Conservation (phyloP, 1,140 invertebrate species). For the Brachionus paranguensis region DNA sequence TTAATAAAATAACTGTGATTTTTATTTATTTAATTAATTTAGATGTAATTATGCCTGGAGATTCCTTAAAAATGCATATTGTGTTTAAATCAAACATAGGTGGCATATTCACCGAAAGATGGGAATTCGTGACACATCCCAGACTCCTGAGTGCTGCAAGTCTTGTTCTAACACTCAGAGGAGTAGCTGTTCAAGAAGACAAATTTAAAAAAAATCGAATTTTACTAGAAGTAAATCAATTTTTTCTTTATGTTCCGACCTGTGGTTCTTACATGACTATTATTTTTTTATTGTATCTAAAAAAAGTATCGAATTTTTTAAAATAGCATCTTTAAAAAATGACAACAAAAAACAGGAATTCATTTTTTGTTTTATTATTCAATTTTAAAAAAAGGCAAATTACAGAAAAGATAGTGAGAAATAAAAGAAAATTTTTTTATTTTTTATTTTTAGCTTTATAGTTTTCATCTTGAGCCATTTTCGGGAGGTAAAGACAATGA, state of each 20-base stretch:
- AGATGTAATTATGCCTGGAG: constrained; percentile 54
- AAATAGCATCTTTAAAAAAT: no score
- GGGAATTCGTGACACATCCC: constrained; percentile 52
- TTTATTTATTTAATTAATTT: not conserved
- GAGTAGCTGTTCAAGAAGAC: constrained; percentile 52
- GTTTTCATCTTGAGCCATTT: no score
- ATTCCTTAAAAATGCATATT: constrained; percentile 52
- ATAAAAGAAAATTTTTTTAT: no score
- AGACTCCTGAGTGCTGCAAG: constrained; percentile 50
- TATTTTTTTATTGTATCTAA: no score
- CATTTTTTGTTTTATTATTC: no score
- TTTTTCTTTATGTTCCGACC: not conserved
- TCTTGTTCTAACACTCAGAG: constrained; percentile 50
- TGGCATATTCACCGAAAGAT: constrained; percentile 54
- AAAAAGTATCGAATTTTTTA: no score
- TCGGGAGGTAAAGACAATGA: no score
- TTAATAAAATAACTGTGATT: not conserved
- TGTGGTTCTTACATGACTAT: no score
- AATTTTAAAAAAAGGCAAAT: no score
- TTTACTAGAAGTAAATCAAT: constrained; percentile 48
- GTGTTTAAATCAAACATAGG: constrained; percentile 54
- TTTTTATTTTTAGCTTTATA: no score
- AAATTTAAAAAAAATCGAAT: constrained; percentile 47
- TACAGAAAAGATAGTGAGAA: no score
- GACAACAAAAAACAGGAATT: no score